Conservation (phyloP, 2,113 vertebrate species). For the Cairina moschata region DNA sequence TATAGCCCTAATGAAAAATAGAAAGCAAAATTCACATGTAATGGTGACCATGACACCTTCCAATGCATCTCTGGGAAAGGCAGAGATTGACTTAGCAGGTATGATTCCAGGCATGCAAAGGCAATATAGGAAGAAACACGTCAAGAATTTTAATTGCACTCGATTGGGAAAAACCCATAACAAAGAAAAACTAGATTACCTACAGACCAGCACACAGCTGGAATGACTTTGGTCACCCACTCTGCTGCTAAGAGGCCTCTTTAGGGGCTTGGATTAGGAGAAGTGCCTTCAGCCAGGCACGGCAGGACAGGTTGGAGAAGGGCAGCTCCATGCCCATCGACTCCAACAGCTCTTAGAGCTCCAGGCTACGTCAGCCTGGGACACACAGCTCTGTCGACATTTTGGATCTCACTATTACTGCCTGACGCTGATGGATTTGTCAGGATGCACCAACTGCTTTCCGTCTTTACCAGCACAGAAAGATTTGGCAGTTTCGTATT, state of each 20-base stretch:
- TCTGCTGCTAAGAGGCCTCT: not conserved
- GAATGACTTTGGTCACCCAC: slow-evolving; percentile 10
- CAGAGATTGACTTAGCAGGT: not conserved
- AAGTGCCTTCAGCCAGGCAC: slow-evolving; percentile 13
- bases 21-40: slow-evolving; percentile 27
- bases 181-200: slow-evolving; percentile 46
- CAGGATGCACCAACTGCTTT: not conserved
- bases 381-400: not conserved
- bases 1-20: slow-evolving; percentile 37
- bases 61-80: not conserved
- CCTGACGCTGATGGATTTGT: not conserved
- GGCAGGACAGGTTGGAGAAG: not conserved
- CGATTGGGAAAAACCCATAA: not conserved
- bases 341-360: not conserved
- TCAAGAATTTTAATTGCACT: slow-evolving; percentile 56
- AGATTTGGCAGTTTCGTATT: rapidly evolving
- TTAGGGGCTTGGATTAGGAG: slow-evolving; percentile 26
- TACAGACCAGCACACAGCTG: slow-evolving; percentile 27
- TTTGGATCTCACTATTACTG: not conserved
- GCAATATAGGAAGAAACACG: slow-evolving; percentile 1
- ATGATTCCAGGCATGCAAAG: not conserved
- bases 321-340: not conserved
- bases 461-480: not conserved
- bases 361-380: not conserved
- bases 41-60: not conserved